A percentile compares a stretch with the other conserved stretches of the same genome.
Conservation (phyloP, 2,797 vertebrate species). For the Anabacerthia variegaticeps region DNA sequence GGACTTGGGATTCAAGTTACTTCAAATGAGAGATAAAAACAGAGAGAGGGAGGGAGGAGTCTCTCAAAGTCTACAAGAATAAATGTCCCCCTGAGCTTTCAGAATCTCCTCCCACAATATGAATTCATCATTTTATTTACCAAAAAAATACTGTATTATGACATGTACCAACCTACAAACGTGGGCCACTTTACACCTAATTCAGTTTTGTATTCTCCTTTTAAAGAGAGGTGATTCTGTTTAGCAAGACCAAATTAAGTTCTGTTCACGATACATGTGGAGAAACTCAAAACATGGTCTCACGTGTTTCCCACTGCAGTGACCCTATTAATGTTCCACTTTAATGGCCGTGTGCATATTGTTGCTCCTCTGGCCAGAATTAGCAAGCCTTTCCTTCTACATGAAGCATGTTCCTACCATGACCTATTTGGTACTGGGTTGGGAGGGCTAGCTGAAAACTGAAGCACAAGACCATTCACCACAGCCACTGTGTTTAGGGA, state of each 20-base stretch:
- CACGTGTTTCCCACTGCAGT: neutral
- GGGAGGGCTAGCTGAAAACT: neutral
- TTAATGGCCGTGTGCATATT: neutral
- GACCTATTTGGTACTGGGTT: neutral
- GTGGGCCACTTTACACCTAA: neutral
- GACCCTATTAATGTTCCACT: neutral
- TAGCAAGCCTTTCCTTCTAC: neutral
- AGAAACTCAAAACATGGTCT: neutral
- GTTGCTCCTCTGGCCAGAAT: neutral
- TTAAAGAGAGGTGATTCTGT: neutral
- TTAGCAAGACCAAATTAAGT: neutral
- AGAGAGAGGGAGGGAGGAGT: too few relatives aligned
- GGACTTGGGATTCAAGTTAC: too few relatives aligned
- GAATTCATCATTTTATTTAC: neutral
- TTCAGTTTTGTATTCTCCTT: neutral
- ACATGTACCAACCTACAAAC: neutral
- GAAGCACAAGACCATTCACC: neutral
- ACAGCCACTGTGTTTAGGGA: rapidly evolving
- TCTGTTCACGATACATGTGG: neutral
- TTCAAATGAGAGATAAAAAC: too few relatives aligned
- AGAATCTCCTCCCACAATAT: too few relatives aligned
- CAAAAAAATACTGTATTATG: neutral
- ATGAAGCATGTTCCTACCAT: neutral
- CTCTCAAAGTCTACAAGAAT: too few relatives aligned
- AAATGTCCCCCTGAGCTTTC: too few relatives aligned